Evolutionary conservation across 1,140 invertebrate genomes (phyloP).

Genomic region (Lanistes nyassanus): DNA sequence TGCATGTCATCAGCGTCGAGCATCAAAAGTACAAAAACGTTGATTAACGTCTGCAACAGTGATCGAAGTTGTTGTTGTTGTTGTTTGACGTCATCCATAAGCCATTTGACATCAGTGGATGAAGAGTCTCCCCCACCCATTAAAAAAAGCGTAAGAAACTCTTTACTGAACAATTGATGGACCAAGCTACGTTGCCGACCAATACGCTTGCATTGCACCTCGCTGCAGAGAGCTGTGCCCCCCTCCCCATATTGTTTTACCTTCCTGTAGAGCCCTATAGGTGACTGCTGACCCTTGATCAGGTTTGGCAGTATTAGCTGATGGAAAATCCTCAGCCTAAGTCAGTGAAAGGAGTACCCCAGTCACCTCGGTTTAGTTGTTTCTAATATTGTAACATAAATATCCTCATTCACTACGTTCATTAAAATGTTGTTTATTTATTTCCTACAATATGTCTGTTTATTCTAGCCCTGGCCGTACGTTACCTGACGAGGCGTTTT

Average conservation of each 20-base stretch:
- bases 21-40: background rate
- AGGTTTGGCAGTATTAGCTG: background rate
- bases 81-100: background rate
- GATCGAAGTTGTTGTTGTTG: background rate
- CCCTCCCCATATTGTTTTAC: too few relatives aligned
- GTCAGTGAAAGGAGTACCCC: too few relatives aligned
- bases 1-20: background rate
- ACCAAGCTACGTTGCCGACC: too few relatives aligned
- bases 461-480: conserved; percentile 48
- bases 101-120: background rate
- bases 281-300: background rate
- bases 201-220: too few relatives aligned
- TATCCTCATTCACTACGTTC: background rate
- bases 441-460: too few relatives aligned
- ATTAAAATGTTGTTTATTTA: background rate
- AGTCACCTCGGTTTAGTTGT: background rate
- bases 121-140: background rate
- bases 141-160: background rate
- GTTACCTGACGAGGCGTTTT: conserved; percentile 46
- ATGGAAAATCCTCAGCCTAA: too few relatives aligned
- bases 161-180: too few relatives aligned
- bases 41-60: background rate
- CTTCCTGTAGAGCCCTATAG: too few relatives aligned
- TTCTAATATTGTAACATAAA: background rate
- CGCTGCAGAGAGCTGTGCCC: too few relatives aligned